Evolutionary conservation across 2,797 vertebrate species (phyloP).

Genomic region (Australoheros facetus): DNA sequence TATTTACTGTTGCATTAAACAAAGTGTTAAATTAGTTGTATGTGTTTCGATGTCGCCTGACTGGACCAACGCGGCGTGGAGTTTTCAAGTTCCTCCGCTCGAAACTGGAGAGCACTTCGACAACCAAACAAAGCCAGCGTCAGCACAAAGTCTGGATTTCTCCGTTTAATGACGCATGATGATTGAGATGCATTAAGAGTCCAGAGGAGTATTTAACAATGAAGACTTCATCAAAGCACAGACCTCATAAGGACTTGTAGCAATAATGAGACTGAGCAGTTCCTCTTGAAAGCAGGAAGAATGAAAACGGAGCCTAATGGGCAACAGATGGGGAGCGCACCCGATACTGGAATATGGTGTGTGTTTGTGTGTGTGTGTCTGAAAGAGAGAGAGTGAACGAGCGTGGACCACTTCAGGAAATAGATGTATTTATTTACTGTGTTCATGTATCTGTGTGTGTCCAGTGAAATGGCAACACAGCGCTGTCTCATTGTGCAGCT

Average conservation of each 20-base stretch:
- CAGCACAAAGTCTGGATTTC: slow-evolving; percentile 8
- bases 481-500: no score
- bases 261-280: slow-evolving; percentile 51
- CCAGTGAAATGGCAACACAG: not conserved
- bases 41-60: not conserved
- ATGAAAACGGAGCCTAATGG: slow-evolving; percentile 45
- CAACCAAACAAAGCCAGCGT: slow-evolving; percentile 25
- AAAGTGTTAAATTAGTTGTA: slow-evolving; percentile 1
- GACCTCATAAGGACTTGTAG: slow-evolving; percentile 41
- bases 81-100: not conserved
- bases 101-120: not conserved
- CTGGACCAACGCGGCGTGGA: not conserved
- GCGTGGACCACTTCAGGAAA: not conserved
- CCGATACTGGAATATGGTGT: slow-evolving; percentile 11
- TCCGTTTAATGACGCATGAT: not conserved
- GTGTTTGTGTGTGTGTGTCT: not conserved
- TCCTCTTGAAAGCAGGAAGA: slow-evolving; percentile 27
- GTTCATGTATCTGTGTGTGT: not conserved
- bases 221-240: slow-evolving; percentile 20
- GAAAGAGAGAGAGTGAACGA: not conserved
- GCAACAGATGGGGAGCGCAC: slow-evolving; percentile 34
- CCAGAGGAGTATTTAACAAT: slow-evolving; percentile 41
- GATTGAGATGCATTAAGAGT: slow-evolving; percentile 17
- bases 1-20: slow-evolving; percentile 13
- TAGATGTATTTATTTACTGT: not conserved